Percentiles rank a stretch among this genome's conserved stretches.
Evolutionary conservation across 2,888 invertebrate genomes (phyloP).

Genomic region (Drosophila mayaguana): DNA sequence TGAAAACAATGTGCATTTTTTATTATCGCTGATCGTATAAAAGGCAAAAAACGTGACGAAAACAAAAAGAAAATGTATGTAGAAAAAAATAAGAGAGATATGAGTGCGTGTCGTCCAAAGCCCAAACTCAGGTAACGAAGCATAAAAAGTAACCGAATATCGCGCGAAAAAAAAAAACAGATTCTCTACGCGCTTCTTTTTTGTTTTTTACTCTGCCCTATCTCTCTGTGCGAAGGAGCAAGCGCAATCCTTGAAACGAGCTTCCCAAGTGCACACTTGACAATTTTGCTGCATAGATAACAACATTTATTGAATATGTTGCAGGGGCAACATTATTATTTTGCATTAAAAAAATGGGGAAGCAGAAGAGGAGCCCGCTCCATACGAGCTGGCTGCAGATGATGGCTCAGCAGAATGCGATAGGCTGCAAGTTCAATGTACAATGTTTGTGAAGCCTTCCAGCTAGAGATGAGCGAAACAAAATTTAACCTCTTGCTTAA

Average conservation of each 20-base stretch:
- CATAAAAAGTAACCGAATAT: constrained; percentile 52
- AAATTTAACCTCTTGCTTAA: too few species aligned
- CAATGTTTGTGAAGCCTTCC: constrained; percentile 42
- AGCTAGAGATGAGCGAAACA: constrained; percentile 22
- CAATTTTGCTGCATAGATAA: constrained; percentile 58
- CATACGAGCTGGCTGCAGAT: constrained; percentile 11
- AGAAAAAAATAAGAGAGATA: constrained; percentile 17
- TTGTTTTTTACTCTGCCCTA: constrained; percentile 18
- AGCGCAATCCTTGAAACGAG: constrained; percentile 50
- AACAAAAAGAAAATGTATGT: constrained; percentile 57
- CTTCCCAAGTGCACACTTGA: constrained; percentile 59
- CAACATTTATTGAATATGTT: constrained; percentile 66
- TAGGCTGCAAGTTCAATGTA: constrained; percentile 75
- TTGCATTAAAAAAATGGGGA: neutral
- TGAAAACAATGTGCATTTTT: constrained; percentile 58
- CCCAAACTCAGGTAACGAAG: constrained; percentile 51
- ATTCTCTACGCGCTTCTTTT: constrained; percentile 1
- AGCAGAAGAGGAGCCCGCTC: neutral
- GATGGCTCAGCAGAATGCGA: constrained; percentile 47
- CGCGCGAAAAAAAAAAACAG: constrained; percentile 19
- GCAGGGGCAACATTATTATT: constrained; percentile 50
- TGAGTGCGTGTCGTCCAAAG: constrained; percentile 7
- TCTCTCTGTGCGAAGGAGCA: constrained; percentile 24
- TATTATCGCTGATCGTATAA: constrained; percentile 56
- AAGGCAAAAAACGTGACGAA: constrained; percentile 70